These are phyloP conservation scores for Nematolebias whitei DNA, from an alignment of 2,113 vertebrate genomes.

Conservation along the genomic window DNA sequence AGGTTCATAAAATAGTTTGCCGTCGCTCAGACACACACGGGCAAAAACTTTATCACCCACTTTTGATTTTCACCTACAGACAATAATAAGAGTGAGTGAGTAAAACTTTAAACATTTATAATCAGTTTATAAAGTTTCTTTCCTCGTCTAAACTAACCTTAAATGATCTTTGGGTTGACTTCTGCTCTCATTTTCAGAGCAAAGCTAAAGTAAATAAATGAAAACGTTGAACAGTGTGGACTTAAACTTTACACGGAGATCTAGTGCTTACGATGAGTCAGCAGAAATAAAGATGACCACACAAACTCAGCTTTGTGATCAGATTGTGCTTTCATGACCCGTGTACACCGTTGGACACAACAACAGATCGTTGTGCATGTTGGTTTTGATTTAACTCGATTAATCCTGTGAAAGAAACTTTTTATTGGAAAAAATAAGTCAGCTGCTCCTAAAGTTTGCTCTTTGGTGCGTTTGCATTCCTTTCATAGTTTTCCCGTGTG, in stretches of 20 bases:
- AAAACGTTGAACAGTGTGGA: background rate
- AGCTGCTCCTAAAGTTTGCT: conserved; percentile 15
- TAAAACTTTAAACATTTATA: too few species aligned
- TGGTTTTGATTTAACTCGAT: background rate
- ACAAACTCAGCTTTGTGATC: background rate
- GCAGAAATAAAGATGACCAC: background rate
- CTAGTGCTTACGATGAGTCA: background rate
- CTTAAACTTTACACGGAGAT: background rate
- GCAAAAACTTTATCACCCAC: too few species aligned
- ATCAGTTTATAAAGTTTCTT: too few species aligned
- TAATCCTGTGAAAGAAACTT: background rate
- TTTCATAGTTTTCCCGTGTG: background rate
- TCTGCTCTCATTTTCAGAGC: too few species aligned
- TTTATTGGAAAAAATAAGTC: too few species aligned
- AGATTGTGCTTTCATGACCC: background rate
- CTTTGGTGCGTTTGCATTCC: background rate
- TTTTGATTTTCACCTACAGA: too few species aligned
- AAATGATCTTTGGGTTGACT: too few species aligned
- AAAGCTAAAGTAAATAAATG: background rate
- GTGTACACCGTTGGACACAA: background rate
- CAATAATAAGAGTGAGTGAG: too few species aligned
- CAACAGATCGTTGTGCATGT: background rate
- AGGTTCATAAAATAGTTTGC: too few species aligned
- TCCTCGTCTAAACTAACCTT: too few species aligned
- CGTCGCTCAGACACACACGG: too few species aligned